Evolutionary conservation across 2,888 invertebrate genomes (phyloP), one percentile per base, ranked within the genome.

Genomic region (Eristalinus aeneus): DNA sequence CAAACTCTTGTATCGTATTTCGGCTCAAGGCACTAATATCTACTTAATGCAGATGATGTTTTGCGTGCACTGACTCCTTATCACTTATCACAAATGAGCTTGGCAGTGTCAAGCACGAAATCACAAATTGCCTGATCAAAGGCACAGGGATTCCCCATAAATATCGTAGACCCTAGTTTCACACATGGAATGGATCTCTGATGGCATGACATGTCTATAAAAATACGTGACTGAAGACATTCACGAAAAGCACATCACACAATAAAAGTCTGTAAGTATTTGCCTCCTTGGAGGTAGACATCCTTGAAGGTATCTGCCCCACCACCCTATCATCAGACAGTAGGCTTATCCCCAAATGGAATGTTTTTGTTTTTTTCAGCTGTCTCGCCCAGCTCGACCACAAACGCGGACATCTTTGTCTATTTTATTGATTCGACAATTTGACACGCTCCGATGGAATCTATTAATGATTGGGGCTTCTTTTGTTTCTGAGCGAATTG

Each of bases 211-310:
- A 74, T 65, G 23, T 46, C 46, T n/a, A 16, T 5, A 46, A 58
- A 31, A 22, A 39, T 58, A 74, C 74, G 74, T 74, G 74, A 74
- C 65, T 64, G 31, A 65, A 58, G 12, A 27, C 54, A 46, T 65
- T 46, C 27, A 67, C 58, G 22, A 22, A 56, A 31, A 39, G 34
- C 64, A 36, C 36, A 63, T 12, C 20, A 34, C 16, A 36, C 73
- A n/a, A 32, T 20, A 9, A 16, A 34, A 32, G 2, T 20, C 11
- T 58, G 2, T n/a, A 34, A 34, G 16, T 63, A 63, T 32, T 63
- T 63, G 16, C 61, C 61, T 32, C 20, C 20, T 16, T 16, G 16
- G 46, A 46, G 12, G 20, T 11, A 16, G 32, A 34, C 34, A 34
- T 20, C 16, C 8, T 16, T 34, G 20, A 34, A 61, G n/a, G 32